A percentile compares a stretch with the other conserved stretches of the same genome.
These are phyloP conservation scores for Bovichtus diacanthus DNA, from an alignment of 2,797 vertebrate genomes.

Conservation along the genomic window DNA sequence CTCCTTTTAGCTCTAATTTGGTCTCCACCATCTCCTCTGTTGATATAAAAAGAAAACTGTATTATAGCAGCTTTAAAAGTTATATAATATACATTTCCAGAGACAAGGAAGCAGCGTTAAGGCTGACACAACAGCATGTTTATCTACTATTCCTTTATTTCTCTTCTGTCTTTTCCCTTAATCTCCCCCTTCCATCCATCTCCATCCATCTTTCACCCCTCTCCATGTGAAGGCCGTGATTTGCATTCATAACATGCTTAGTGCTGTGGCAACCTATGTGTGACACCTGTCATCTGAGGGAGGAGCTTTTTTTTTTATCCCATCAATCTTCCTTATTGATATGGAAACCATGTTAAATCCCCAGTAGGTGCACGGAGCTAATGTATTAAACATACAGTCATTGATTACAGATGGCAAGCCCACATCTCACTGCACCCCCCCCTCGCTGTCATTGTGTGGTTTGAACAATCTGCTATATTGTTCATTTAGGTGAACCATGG, in stretches of 20 bases:
- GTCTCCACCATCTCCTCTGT: neutral
- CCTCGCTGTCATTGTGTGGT: constrained; percentile 15
- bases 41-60: no score
- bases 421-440: constrained; percentile 15
- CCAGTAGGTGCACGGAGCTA: constrained; percentile 12
- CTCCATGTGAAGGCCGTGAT: constrained; percentile 20
- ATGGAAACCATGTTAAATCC: constrained; percentile 37
- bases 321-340: constrained; percentile 48
- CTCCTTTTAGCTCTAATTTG: neutral
- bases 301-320: constrained; percentile 9
- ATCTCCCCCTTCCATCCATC: neutral
- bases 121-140: neutral
- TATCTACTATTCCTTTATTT: constrained; percentile 5
- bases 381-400: constrained; percentile 61
- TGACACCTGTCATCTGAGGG: constrained; percentile 42
- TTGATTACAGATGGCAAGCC: constrained; percentile 56
- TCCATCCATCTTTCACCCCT: neutral
- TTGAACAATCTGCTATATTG: neutral
- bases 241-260: constrained; percentile 49
- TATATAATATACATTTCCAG: neutral
- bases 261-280: constrained; percentile 7
- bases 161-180: constrained; percentile 1
- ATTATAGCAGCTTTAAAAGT: neutral
- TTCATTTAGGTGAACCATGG: neutral
- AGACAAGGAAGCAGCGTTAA: neutral